Base-by-base conservation (phyloP, 2,797 vertebrate species). In the Leptodactylus fallax region DNA sequence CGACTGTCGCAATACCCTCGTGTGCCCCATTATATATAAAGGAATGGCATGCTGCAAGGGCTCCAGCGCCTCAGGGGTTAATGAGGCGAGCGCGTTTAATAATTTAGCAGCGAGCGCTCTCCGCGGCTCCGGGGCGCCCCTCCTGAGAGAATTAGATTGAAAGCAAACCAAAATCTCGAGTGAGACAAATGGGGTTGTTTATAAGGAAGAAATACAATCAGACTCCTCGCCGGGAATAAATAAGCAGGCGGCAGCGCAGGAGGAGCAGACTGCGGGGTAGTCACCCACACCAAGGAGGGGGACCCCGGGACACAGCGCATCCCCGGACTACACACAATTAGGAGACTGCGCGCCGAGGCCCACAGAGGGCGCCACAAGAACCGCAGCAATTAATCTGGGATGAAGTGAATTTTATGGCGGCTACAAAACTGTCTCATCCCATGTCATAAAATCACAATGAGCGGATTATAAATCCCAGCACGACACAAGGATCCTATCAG, bases 361-460 rank as follows among this genome's bases (percentile, higher is more conserved):
- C 45, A 19, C 36, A 71, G 67, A 6, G 67, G 82, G 58, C 63
- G 19, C 7, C 49, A 83, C 10, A 9, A 67, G 10, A 13, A 21
- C 9, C 51, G 67, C 25, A 83, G 67, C 25, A 58, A 84, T 84
- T 85, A 85, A 85, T 85, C 71, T 61, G 27, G 23, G n/a, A 85
- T 85, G 71, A 60, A 85, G 55, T 25, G 83, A 16, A 49, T 77
- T 85, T 85, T 85, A 85, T 85, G 72, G 72, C 21, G 47, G 83
- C 83, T 63, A 69, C 72, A 85, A 76, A 85, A 77, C 83, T 85
- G 83, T 85, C 83, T 77, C 71, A 77, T 85, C 83, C 55, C 21
- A 47, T 12, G 83, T 77, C 58, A 85, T 85, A 85, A 85, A 85
- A 85, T 25, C 71, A 85, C 83, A 85, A 85, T 77, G 83, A 77